Conservation (phyloP, 2,888 invertebrate genomes). For the Norana najaformis region DNA sequence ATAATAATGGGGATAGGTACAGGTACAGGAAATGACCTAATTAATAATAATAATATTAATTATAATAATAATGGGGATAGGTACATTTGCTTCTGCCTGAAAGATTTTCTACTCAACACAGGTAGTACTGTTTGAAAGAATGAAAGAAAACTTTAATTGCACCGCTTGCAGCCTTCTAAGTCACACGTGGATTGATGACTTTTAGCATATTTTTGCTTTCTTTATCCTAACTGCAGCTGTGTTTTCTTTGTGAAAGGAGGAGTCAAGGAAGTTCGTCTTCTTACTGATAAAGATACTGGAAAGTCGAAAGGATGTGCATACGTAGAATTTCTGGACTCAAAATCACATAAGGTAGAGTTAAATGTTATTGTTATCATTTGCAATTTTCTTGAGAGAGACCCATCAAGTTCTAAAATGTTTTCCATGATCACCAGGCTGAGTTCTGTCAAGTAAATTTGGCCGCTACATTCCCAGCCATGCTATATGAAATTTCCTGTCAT, state of each 20-base stretch:
- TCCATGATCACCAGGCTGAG: not conserved
- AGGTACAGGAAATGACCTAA: too few species aligned
- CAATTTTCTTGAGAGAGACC: too few species aligned
- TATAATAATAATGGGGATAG: too few species aligned
- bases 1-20: too few species aligned
- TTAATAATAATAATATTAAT: too few species aligned
- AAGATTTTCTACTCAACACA: too few species aligned
- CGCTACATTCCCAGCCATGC: not conserved
- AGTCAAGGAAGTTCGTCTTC: slow-evolving; percentile 53
- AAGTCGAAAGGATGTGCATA: slow-evolving; percentile 55
- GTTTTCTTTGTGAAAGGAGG: slow-evolving; percentile 47
- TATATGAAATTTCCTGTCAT: too few species aligned
- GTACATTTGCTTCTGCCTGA: too few species aligned
- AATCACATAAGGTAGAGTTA: slow-evolving; percentile 50
- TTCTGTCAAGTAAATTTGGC: not conserved
- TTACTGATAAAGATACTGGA: slow-evolving; percentile 52
- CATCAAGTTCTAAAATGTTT: not conserved
- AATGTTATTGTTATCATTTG: not conserved
- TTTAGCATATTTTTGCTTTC: not conserved
- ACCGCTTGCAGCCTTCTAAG: not conserved
- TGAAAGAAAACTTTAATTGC: not conserved
- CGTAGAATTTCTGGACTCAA: slow-evolving; percentile 54
- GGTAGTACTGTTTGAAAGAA: too few species aligned
- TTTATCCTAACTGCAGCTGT: not conserved
- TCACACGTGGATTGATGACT: not conserved